These are phyloP conservation scores for Cheilosia impressa DNA, from an alignment of 2,888 invertebrate species.

Conservation along the genomic window DNA sequence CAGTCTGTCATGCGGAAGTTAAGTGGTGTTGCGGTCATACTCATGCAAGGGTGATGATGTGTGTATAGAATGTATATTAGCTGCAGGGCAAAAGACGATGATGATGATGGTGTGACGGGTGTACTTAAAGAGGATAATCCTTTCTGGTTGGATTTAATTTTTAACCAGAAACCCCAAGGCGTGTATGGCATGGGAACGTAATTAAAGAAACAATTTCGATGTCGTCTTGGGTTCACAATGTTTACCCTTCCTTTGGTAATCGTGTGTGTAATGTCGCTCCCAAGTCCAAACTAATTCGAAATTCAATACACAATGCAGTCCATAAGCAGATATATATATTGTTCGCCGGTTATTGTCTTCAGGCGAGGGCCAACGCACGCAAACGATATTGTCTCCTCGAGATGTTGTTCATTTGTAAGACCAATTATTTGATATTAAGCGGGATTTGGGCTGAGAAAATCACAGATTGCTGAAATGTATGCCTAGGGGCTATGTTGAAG, in stretches of 20 bases:
- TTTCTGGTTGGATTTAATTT: constrained; percentile 54
- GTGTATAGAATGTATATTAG: constrained; percentile 50
- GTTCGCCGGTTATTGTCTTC: background rate
- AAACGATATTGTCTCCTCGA: constrained; percentile 36
- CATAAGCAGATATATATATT: background rate
- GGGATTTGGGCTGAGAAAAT: constrained; percentile 31
- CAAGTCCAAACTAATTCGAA: constrained; percentile 33
- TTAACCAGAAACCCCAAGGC: constrained; percentile 9
- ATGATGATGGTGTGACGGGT: background rate
- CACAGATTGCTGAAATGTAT: background rate
- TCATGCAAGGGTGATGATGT: constrained; percentile 56
- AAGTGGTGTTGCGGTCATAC: constrained; percentile 65
- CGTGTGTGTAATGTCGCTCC: constrained; percentile 33
- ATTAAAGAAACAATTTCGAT: constrained; percentile 25
- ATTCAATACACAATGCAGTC: constrained; percentile 44
- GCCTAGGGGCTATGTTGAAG: background rate
- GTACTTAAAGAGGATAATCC: constrained; percentile 37
- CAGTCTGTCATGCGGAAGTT: constrained; percentile 40
- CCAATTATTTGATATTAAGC: constrained; percentile 57
- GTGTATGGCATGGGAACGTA: background rate
- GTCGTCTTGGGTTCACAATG: background rate
- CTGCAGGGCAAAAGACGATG: constrained; percentile 7
- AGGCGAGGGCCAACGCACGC: background rate
- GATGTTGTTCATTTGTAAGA: constrained; percentile 57
- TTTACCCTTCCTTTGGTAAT: constrained; percentile 23